Evolutionary conservation across 2,113 vertebrate genomes (phyloP).

Genomic region (Hyperoodon ampullatus): DNA sequence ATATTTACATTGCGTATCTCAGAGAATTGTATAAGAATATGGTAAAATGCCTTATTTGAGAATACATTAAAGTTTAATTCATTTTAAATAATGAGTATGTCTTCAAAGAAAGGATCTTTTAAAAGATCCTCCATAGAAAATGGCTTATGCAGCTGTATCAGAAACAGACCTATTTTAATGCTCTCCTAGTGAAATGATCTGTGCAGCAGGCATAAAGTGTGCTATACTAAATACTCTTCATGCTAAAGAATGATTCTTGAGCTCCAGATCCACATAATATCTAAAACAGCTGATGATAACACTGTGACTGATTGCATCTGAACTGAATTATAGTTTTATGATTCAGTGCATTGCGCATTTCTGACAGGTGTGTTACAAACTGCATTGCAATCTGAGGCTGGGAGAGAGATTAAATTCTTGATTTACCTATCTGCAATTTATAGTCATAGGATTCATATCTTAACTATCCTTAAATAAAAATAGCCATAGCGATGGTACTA

Average conservation of each 20-base stretch:
- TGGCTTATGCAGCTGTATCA: too few species aligned
- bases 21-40: background rate
- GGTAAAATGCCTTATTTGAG: background rate
- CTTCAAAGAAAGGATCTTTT: background rate
- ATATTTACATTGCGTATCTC: background rate
- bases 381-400: background rate
- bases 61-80: background rate
- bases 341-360: background rate
- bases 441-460: background rate
- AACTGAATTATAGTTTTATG: background rate
- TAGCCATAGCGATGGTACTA: background rate
- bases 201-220: background rate
- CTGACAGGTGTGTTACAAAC: background rate
- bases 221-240: background rate
- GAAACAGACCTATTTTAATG: background rate
- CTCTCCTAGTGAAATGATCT: background rate
- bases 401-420: background rate
- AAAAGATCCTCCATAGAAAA: background rate
- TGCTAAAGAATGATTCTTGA: background rate
- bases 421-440: background rate
- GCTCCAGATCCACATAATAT: background rate
- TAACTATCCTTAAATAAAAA: slow-evolving; percentile 9
- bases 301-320: background rate
- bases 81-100: background rate
- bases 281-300: background rate